Percentiles rank a stretch among this genome's conserved stretches.
Conservation (phyloP, 2,113 vertebrate genomes). For the Litocranius walleri region DNA sequence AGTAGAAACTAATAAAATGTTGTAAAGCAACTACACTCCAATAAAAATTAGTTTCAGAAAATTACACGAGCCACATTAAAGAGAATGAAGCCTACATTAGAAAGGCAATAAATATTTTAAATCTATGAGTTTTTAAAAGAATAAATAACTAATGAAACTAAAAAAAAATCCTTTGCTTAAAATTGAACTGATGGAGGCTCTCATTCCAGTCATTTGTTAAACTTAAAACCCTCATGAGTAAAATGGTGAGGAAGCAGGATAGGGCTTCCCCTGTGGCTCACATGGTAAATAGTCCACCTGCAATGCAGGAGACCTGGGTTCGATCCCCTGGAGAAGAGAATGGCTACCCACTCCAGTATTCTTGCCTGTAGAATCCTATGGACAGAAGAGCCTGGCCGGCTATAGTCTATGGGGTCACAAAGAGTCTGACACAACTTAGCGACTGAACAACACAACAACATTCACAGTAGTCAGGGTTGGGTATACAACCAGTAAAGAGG, state of each 20-base stretch:
- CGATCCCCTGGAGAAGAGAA: neutral
- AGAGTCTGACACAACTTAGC: neutral
- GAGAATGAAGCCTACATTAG: neutral
- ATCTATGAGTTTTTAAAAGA: neutral
- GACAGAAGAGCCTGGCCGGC: neutral
- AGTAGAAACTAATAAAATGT: fast-evolving
- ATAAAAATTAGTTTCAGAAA: neutral
- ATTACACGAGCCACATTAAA: neutral
- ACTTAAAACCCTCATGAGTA: neutral
- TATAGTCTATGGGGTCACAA: neutral
- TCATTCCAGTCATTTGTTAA: neutral
- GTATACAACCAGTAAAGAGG: neutral
- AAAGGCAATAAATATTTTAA: neutral
- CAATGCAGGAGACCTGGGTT: neutral
- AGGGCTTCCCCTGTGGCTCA: neutral
- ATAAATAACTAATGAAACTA: neutral
- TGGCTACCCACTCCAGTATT: neutral
- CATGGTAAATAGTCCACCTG: neutral
- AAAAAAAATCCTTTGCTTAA: neutral
- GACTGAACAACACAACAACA: neutral
- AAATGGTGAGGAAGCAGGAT: neutral
- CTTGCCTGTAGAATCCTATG: neutral
- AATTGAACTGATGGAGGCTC: neutral
- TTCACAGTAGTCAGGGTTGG: too few relatives aligned
- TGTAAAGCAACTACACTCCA: neutral